A percentile compares a stretch with the other conserved stretches of the same genome.
These are phyloP conservation scores for Blastobasis lacticolella DNA, from an alignment of 2,888 invertebrate species.

Conservation along the genomic window DNA sequence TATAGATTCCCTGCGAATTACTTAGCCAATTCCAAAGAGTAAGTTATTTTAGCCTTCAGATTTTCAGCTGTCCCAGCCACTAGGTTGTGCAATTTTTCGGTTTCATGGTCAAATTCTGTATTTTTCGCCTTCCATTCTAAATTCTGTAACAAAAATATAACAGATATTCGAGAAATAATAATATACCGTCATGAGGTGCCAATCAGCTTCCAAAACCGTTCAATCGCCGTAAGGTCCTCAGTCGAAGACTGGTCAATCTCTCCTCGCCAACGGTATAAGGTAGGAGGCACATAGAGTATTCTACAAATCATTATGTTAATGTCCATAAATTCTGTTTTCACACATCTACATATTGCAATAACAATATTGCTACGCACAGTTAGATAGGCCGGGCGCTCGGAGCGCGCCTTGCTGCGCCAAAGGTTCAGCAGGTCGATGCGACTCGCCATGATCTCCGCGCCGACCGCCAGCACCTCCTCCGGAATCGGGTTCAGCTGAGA, in stretches of 20 bases:
- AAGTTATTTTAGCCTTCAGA: conserved; percentile 46
- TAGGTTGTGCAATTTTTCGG: conserved; percentile 45
- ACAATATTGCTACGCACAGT: conserved; percentile 13
- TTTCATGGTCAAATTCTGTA: conserved; percentile 47
- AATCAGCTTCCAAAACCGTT: too few relatives aligned
- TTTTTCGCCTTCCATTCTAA: conserved; percentile 53
- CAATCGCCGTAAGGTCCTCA: too few relatives aligned
- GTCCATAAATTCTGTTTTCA: neutral
- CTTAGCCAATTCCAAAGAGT: conserved; percentile 47
- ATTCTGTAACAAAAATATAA: conserved; percentile 31
- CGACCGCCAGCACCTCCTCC: conserved; percentile 41
- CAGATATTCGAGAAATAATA: too few relatives aligned
- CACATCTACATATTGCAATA: neutral
- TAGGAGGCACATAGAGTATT: neutral
- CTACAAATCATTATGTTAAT: too few relatives aligned
- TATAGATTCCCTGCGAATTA: conserved; percentile 11
- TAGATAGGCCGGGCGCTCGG: conserved; percentile 28
- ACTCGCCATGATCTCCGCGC: conserved; percentile 49
- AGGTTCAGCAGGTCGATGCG: conserved; percentile 46
- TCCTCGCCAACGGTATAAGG: too few relatives aligned
- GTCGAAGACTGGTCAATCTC: too few relatives aligned
- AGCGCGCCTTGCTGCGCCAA: conserved; percentile 37
- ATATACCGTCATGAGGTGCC: too few relatives aligned
- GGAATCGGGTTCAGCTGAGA: conserved; percentile 46
- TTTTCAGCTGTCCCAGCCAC: conserved; percentile 45